Evolutionary conservation across 2,113 vertebrate species (phyloP).

Genomic region (Polypterus senegalus): DNA sequence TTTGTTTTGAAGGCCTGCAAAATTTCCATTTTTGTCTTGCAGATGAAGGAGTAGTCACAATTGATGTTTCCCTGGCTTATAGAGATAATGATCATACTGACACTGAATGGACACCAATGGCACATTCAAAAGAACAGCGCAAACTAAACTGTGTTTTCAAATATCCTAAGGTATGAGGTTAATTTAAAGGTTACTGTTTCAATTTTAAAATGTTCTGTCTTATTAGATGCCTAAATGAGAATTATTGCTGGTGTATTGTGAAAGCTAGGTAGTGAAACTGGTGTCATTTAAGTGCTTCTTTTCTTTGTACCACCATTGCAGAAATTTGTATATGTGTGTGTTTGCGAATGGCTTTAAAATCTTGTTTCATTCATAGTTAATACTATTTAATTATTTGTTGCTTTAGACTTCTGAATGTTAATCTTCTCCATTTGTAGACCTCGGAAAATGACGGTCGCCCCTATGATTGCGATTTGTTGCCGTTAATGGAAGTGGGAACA

Average conservation of each 20-base stretch:
- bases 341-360: not conserved
- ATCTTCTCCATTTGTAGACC: slow-evolving; percentile 41
- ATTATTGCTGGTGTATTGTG: too few relatives aligned
- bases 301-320: too few relatives aligned
- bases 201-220: too few relatives aligned
- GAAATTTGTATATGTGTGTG: not conserved
- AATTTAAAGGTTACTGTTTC: not conserved
- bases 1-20: too few relatives aligned
- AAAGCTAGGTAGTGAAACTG: too few relatives aligned
- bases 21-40: slow-evolving; percentile 14
- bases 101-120: slow-evolving; percentile 80
- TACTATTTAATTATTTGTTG: too few relatives aligned
- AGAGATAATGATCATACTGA: slow-evolving; percentile 56
- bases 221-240: too few relatives aligned
- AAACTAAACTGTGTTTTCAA: slow-evolving; percentile 80
- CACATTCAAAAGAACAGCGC: slow-evolving; percentile 71
- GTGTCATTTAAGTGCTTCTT: too few relatives aligned
- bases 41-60: slow-evolving; percentile 72
- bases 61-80: slow-evolving; percentile 81
- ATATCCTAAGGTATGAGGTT: slow-evolving; percentile 59
- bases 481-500: slow-evolving; percentile 89
- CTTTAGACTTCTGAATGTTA: too few relatives aligned
- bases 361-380: too few relatives aligned
- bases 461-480: slow-evolving; percentile 83
- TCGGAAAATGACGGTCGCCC: slow-evolving; percentile 74